Evolutionary conservation across 2,888 invertebrate genomes (phyloP).

Genomic region (Thymelicus acteon): DNA sequence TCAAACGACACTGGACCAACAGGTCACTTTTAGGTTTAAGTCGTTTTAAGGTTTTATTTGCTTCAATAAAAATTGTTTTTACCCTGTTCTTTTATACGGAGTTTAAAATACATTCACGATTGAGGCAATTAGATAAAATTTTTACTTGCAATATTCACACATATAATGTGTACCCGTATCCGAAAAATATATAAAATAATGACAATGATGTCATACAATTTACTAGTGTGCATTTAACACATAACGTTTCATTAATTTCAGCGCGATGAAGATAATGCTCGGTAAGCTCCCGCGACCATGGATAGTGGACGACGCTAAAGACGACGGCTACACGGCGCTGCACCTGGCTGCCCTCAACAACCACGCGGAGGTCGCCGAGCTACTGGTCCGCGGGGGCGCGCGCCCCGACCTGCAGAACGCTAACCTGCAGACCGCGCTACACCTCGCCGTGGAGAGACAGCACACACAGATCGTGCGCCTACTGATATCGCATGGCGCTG

Average conservation of each 20-base stretch:
- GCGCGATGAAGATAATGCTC: slow-evolving; percentile 98
- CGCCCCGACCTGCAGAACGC: slow-evolving; percentile 98
- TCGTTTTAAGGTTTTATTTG: too few relatives aligned
- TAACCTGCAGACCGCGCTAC: slow-evolving; percentile 96
- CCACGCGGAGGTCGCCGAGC: slow-evolving; percentile 97
- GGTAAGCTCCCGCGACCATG: slow-evolving; percentile 97
- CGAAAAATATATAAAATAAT: too few relatives aligned
- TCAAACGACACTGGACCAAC: too few relatives aligned
- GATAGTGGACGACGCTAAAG: slow-evolving; percentile 99
- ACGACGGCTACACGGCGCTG: slow-evolving; percentile 98
- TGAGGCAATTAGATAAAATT: too few relatives aligned
- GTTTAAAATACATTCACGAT: too few relatives aligned
- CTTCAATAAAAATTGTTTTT: too few relatives aligned
- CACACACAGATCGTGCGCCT: slow-evolving; percentile 98
- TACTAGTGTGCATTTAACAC: too few relatives aligned
- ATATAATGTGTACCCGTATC: too few relatives aligned
- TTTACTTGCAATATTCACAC: too few relatives aligned
- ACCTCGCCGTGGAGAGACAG: slow-evolving; percentile 97
- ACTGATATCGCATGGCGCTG: slow-evolving; percentile 95
- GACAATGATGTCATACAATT: too few relatives aligned
- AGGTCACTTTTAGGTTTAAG: too few relatives aligned
- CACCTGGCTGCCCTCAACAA: slow-evolving; percentile 98
- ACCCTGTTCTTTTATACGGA: too few relatives aligned
- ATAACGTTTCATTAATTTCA: slow-evolving; percentile 70
- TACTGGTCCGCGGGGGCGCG: slow-evolving; percentile 95